Base-by-base conservation (phyloP, 2,888 invertebrate genomes). In the Lamellibrachia satsuma region DNA sequence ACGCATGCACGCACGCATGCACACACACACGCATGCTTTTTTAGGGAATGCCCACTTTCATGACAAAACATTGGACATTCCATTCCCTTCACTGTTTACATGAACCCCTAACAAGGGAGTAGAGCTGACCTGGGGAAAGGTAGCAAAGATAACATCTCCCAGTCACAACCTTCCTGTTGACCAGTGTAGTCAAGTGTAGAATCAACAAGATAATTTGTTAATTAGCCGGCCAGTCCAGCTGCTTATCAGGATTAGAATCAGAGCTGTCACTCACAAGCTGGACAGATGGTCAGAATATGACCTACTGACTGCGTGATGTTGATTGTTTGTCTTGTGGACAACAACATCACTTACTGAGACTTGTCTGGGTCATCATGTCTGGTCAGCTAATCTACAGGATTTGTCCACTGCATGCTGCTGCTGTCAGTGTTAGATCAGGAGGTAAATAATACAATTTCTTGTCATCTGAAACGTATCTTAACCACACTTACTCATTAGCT, bases 151-250 rank as follows among this genome's bases (percentile, higher is more conserved):
- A 75, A 75, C 75, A 75, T 22, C 6, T 75, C 15, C 75, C 15
- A 75, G 75, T 75, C 75, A 75, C 75, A 75, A 75, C 75, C 22
- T 75, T 75, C 75, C 75, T 75, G 75, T 75, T 75, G 75, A 75
- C 75, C 22, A 75, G 6, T 75, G 1, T 75, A n/a, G 75, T 75
- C 15, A 75, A 75, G 75, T 75, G 75, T 75, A 75, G 75, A 75
- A 75, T 75, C 75, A 75, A 75, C 75, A 75, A 75, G 75, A 75
- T 75, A 75, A 75, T 75, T 75, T 75, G 75, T n/a, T 75, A 75
- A 75, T 75, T 75, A 75, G 75, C 75, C 75, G 3, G 75, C 15
- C 75, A 75, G 75, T 11, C 75, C 75, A 75, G 75, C 75, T 75
- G 75, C 75, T 75, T 75, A 75, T 75, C 75, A 75, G 75, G 15